A percentile compares a stretch with the other conserved stretches of the same genome.
These are phyloP conservation scores for Tetramorium parvispinum DNA, from an alignment of 1,140 invertebrate genomes.

Conservation along the genomic window DNA sequence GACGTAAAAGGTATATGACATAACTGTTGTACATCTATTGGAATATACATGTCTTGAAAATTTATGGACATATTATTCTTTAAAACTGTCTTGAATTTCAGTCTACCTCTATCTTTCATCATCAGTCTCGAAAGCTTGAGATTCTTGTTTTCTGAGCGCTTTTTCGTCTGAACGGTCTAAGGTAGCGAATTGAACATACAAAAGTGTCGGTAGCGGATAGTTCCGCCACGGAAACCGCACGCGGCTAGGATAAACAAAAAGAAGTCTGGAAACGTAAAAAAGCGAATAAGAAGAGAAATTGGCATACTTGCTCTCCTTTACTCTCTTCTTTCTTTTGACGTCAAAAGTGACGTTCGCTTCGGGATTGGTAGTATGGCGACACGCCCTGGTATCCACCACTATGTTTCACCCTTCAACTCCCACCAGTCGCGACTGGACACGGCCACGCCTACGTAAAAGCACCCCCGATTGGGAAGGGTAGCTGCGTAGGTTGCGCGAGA, in stretches of 20 bases:
- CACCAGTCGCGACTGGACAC: neutral
- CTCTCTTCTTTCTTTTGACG: constrained; percentile 57
- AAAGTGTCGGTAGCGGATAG: constrained; percentile 27
- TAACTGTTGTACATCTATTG: neutral
- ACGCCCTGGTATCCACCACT: constrained; percentile 74
- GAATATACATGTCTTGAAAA: neutral
- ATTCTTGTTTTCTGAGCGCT: constrained; percentile 14
- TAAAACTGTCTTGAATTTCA: neutral
- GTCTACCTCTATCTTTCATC: neutral
- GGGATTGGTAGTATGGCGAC: constrained; percentile 66
- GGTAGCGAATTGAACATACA: constrained; percentile 49
- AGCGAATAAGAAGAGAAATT: constrained; percentile 39
- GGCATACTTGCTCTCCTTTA: constrained; percentile 34
- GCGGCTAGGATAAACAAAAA: constrained; percentile 44
- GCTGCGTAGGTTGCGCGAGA: constrained; percentile 70
- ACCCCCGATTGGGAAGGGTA: constrained; percentile 70
- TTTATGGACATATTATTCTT: neutral
- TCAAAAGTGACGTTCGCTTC: constrained; percentile 43
- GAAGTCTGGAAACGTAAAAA: constrained; percentile 19
- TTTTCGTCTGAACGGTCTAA: neutral
- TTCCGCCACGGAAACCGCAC: constrained; percentile 59
- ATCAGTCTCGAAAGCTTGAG: neutral
- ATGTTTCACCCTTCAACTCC: constrained; percentile 43
- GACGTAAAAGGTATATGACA: neutral
- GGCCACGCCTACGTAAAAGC: constrained; percentile 77